phyloP scores from a whole-genome alignment of 2,797 vertebrate genomes.

The Limosa lapponica region DNA sequence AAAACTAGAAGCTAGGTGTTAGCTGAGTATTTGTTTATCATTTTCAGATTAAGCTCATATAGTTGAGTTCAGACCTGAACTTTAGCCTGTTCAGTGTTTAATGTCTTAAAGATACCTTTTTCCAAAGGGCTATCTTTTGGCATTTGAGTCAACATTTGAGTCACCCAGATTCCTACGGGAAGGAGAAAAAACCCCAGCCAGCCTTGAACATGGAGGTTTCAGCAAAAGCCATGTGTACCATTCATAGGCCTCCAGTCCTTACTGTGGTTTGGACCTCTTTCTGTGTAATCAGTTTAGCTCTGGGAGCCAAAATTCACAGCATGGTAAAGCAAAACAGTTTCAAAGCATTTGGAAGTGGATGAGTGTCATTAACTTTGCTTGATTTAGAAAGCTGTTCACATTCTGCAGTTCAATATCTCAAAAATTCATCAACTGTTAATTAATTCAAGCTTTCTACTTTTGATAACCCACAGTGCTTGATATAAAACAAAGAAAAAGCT shows the following conservation, averaged over 20 bases:
- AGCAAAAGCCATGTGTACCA: background rate
- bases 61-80: background rate
- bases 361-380: background rate
- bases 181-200: background rate
- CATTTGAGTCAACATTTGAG: background rate
- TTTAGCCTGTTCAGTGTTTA: background rate
- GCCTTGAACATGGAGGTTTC: background rate
- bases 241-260: background rate
- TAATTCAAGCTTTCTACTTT: slow-evolving; percentile 8
- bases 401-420: background rate
- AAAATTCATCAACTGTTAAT: slow-evolving; percentile 28
- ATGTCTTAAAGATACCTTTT: background rate
- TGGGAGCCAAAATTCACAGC: background rate
- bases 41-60: background rate
- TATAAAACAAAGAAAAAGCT: slow-evolving; percentile 1
- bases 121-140: background rate
- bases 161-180: fast-evolving
- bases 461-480: background rate
- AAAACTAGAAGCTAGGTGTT: background rate
- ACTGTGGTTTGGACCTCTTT: background rate
- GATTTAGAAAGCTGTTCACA: background rate
- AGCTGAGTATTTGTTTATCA: background rate
- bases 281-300: background rate
- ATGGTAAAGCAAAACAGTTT: background rate
- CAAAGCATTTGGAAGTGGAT: background rate